phyloP scores from a whole-genome alignment of 2,113 vertebrate genomes.

The Corythoichthys haematopterus region DNA sequence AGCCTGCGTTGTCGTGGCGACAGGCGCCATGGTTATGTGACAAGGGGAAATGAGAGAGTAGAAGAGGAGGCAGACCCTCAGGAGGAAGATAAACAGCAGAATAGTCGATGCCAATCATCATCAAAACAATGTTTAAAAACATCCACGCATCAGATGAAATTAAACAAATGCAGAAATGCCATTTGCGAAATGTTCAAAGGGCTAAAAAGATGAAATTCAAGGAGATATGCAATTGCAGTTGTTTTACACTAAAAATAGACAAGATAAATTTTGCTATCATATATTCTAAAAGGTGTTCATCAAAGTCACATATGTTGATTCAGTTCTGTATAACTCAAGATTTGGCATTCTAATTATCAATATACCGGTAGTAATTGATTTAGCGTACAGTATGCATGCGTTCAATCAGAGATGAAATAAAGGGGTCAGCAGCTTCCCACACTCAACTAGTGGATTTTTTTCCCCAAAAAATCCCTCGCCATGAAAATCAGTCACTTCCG shows the following conservation, averaged over 20 bases:
- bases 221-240: slow-evolving; percentile 40
- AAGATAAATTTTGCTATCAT: slow-evolving; percentile 19
- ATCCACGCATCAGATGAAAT: neutral
- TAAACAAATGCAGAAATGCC: neutral
- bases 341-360: neutral
- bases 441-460: too few species aligned
- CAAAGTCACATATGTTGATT: neutral
- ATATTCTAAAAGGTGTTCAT: neutral
- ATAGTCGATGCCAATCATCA: neutral
- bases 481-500: too few species aligned
- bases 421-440: too few species aligned
- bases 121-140: neutral
- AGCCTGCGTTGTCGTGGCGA: slow-evolving; percentile 65
- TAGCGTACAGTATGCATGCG: neutral
- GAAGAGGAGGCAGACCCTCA: slow-evolving; percentile 30
- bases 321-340: neutral
- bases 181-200: neutral
- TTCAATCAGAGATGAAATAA: neutral
- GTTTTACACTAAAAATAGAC: slow-evolving; percentile 14
- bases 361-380: neutral
- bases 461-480: too few species aligned
- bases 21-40: slow-evolving; percentile 70
- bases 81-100: neutral
- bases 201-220: slow-evolving; percentile 24
- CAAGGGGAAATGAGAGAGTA: slow-evolving; percentile 46